phyloP scores from a whole-genome alignment of 2,113 vertebrate species.

The Myotis davidii region DNA sequence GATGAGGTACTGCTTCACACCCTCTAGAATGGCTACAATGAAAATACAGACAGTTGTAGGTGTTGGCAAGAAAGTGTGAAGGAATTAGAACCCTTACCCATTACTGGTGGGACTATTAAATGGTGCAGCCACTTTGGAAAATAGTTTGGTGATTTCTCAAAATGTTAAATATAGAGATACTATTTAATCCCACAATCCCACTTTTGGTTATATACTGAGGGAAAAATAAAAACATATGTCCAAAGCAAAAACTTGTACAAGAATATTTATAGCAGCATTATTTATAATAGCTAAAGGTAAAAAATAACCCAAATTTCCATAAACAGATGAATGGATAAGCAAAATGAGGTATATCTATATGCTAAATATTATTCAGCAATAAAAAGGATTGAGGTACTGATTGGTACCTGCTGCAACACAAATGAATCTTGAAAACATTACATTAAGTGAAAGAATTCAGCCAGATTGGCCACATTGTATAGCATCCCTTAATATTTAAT shows the following conservation, averaged over 20 bases:
- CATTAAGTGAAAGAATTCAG: not conserved
- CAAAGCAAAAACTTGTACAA: not conserved
- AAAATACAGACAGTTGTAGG: not conserved
- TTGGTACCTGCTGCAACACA: not conserved
- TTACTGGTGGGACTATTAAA: not conserved
- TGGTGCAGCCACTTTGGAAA: not conserved
- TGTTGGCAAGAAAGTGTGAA: not conserved
- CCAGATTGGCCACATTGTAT: not conserved
- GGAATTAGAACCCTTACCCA: not conserved
- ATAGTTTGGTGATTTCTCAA: not conserved
- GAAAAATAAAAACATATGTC: not conserved
- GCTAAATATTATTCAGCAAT: slow-evolving; percentile 2
- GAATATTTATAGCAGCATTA: not conserved
- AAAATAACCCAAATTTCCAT: not conserved
- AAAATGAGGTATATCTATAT: not conserved
- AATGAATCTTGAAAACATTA: not conserved
- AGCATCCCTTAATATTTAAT: not conserved
- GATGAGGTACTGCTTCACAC: not conserved
- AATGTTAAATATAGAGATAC: not conserved
- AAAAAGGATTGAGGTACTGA: not conserved
- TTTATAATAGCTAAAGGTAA: not conserved
- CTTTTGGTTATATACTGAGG: not conserved
- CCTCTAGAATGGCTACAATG: not conserved
- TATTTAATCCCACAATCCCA: not conserved
- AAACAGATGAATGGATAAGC: not conserved